Conservation (phyloP, 2,888 invertebrate species). For the Balanococcus diminutus region DNA sequence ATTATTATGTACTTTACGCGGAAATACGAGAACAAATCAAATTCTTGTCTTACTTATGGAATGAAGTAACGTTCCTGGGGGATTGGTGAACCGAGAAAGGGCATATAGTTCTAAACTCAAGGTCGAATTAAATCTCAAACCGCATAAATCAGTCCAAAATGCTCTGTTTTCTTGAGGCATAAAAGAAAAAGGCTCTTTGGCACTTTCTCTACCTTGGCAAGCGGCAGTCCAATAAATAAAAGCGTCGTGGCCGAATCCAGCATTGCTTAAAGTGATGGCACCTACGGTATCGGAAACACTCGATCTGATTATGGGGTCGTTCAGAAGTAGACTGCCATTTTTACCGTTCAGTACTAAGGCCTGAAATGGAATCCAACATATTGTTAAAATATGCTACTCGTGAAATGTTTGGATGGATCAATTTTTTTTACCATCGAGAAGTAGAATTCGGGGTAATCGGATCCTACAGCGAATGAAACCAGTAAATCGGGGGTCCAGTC, state of each 20-base stretch:
- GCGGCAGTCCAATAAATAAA: slow-evolving; percentile 80
- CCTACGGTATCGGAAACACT: slow-evolving; percentile 68
- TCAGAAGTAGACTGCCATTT: slow-evolving; percentile 63
- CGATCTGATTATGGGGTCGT: slow-evolving; percentile 67
- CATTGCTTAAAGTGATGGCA: slow-evolving; percentile 67
- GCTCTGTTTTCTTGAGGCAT: background rate
- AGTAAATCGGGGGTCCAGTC: slow-evolving; percentile 80
- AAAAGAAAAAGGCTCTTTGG: slow-evolving; percentile 17
- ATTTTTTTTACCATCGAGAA: slow-evolving; percentile 48
- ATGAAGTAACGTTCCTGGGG: slow-evolving; percentile 76
- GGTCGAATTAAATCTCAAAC: slow-evolving; percentile 72
- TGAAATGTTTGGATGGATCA: background rate
- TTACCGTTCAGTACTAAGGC: slow-evolving; percentile 58
- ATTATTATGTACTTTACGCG: too few relatives aligned
- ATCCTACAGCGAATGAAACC: slow-evolving; percentile 73
- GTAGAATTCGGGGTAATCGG: slow-evolving; percentile 64
- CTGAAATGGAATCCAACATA: slow-evolving; percentile 56
- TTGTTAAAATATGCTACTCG: background rate
- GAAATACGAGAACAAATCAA: too few relatives aligned
- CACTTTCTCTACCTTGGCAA: slow-evolving; percentile 62
- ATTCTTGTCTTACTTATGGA: slow-evolving; percentile 66
- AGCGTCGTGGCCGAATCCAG: slow-evolving; percentile 74
- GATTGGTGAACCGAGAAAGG: slow-evolving; percentile 69
- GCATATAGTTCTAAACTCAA: slow-evolving; percentile 72
- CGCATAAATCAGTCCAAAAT: slow-evolving; percentile 69